A percentile compares a stretch with the other conserved stretches of the same genome.
phyloP scores from a whole-genome alignment of 2,888 invertebrate genomes.

The Palloptera scutellata region DNA sequence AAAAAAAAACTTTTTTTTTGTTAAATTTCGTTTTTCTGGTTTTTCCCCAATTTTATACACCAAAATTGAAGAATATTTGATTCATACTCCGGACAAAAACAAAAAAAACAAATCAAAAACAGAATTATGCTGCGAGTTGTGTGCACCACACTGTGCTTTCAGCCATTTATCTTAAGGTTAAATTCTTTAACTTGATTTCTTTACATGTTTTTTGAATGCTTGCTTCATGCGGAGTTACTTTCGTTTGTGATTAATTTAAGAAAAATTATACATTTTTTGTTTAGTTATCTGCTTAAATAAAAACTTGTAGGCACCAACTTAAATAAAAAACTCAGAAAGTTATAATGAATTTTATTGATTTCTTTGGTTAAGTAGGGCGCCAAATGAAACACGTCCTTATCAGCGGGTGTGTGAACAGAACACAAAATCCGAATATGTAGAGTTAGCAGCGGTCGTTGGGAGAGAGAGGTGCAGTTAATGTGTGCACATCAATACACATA shows the following conservation, averaged over 20 bases:
- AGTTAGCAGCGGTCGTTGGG: not conserved
- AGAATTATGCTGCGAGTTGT: too few relatives aligned
- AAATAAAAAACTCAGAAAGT: too few relatives aligned
- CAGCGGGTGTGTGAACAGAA: constrained; percentile 9
- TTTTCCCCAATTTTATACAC: too few relatives aligned
- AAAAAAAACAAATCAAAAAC: too few relatives aligned
- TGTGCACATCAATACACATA: too few relatives aligned
- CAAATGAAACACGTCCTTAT: constrained; percentile 13
- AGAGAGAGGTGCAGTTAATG: too few relatives aligned
- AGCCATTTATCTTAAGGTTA: constrained; percentile 8
- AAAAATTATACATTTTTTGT: constrained; percentile 8
- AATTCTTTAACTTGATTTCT: not conserved
- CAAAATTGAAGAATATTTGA: too few relatives aligned
- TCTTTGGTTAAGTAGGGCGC: constrained; percentile 13
- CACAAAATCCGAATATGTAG: not conserved
- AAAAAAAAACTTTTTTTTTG: too few relatives aligned
- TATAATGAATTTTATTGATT: not conserved
- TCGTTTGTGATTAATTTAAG: constrained; percentile 12
- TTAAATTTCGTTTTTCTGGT: too few relatives aligned
- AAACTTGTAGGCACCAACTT: too few relatives aligned
- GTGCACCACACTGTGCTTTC: too few relatives aligned
- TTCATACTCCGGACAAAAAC: too few relatives aligned
- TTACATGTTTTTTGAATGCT: not conserved
- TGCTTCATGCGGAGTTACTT: constrained; percentile 10
- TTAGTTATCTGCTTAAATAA: not conserved